Base-by-base conservation (phyloP, 2,888 invertebrate genomes). In the Ametastegia equiseti region DNA sequence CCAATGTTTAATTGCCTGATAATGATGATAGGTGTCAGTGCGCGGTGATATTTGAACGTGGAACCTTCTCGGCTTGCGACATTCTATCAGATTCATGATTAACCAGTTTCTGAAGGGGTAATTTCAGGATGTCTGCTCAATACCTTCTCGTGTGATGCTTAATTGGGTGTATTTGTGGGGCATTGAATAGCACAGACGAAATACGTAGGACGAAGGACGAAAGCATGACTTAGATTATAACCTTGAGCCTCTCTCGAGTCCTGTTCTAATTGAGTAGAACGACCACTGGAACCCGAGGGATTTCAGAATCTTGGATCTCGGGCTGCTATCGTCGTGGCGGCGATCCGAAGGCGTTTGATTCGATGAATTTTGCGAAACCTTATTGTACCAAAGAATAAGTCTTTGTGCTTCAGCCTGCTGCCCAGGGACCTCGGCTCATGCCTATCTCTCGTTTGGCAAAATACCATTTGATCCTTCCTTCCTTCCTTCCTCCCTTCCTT, bases 181-280 rank as follows among this genome's bases (percentile, higher is more conserved):
- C 11, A 30, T 47, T 23, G 23, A 42, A 15, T 71, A 23, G 27
- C 27, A 47, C 30, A 30, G 45, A 15, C 45, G 15, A 47, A 71
- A n/a, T n/a, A n/a, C n/a, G 36, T 4, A 30, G 39, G 67, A 67
- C 27, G 27, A n/a, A 4, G 27, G 47, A 13, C 4, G 27, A 63
- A 30, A n/a, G 33, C 13, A 0, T 7, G 67, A 42, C 7, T 45
- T 45, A 23, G 71, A 71, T 71, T 71, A 13, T 45, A 47, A 71
- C 30, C 71, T 30, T 13, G 47, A 45, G 30, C 7, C 71, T 47
- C 47, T 71, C 27, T 27, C 47, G 45, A 15, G 30, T 47, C 27
- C 47, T 15, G 19, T 23, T 27, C 71, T 71, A 45, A 71, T 71
- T 47, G 71, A 45, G 71, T 45, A 71, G 45, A 71, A 71, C 47